Evolutionary conservation across 2,888 invertebrate species (phyloP).

Genomic region (Lasiommata megera): DNA sequence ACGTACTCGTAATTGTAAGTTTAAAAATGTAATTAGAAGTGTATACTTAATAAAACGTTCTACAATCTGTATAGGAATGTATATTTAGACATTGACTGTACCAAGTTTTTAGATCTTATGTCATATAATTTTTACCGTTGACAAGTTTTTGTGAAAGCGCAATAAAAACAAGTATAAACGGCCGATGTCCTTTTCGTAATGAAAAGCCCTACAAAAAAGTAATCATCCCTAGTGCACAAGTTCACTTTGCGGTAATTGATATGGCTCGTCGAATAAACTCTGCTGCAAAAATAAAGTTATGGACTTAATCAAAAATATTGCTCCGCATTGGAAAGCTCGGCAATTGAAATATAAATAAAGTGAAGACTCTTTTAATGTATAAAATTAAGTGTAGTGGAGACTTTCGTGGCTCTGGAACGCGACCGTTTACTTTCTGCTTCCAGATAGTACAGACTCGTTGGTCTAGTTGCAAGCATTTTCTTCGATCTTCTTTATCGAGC

Average conservation of each 20-base stretch:
- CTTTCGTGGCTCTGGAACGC: neutral
- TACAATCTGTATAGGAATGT: no score
- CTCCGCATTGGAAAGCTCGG: neutral
- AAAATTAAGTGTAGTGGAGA: no score
- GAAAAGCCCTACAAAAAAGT: conserved; percentile 4
- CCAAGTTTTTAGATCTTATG: no score
- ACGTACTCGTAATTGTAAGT: no score
- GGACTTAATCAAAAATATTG: conserved; percentile 4
- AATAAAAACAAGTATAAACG: neutral
- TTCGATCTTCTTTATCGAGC: no score
- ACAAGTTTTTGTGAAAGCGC: neutral
- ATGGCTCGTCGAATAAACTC: conserved; percentile 3
- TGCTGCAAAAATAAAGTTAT: neutral
- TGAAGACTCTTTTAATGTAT: no score
- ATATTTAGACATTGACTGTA: no score
- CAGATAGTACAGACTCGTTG: neutral
- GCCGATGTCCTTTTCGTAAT: neutral
- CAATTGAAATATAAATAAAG: no score
- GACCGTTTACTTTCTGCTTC: no score
- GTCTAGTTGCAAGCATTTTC: neutral
- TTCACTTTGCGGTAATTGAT: conserved; percentile 3
- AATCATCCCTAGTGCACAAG: conserved; percentile 8
- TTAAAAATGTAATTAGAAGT: no score
- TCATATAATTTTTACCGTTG: neutral
- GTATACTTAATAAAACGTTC: no score